Conservation (phyloP, 2,113 vertebrate species). For the Pampusana beccarii region DNA sequence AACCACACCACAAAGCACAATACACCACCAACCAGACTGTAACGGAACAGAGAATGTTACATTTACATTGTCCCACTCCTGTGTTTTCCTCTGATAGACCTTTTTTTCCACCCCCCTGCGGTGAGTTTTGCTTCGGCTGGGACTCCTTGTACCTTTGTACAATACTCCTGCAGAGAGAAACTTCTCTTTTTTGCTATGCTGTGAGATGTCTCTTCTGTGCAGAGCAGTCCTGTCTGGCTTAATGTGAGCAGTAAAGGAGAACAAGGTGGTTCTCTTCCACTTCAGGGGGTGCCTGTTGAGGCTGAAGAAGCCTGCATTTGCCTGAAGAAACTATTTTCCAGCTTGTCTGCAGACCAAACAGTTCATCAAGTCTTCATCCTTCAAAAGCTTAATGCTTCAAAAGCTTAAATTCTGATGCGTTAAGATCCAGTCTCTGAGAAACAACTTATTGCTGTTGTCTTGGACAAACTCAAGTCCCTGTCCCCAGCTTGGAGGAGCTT, state of each 20-base stretch:
- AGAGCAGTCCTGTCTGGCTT: neutral
- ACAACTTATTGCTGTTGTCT: neutral
- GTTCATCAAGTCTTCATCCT: constrained; percentile 31
- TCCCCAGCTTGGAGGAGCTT: neutral
- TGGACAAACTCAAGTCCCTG: neutral
- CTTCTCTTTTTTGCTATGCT: neutral
- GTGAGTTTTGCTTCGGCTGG: neutral
- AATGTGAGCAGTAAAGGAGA: neutral
- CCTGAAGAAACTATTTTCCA: constrained; percentile 3
- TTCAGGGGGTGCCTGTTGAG: neutral
- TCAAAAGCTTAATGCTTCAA: neutral
- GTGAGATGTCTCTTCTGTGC: neutral
- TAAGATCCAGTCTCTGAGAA: neutral
- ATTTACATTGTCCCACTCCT: neutral
- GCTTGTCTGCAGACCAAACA: neutral
- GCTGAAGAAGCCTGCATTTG: neutral
- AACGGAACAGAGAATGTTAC: neutral
- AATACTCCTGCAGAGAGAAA: neutral
- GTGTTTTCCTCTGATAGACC: neutral
- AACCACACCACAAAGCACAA: neutral
- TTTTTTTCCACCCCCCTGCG: neutral
- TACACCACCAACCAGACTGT: neutral
- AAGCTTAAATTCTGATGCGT: neutral
- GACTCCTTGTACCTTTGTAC: neutral
- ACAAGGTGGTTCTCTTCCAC: neutral